Evolutionary conservation across 2,797 vertebrate species (phyloP), one percentile per base, ranked within the genome.

Genomic region (Babyrousa celebensis): DNA sequence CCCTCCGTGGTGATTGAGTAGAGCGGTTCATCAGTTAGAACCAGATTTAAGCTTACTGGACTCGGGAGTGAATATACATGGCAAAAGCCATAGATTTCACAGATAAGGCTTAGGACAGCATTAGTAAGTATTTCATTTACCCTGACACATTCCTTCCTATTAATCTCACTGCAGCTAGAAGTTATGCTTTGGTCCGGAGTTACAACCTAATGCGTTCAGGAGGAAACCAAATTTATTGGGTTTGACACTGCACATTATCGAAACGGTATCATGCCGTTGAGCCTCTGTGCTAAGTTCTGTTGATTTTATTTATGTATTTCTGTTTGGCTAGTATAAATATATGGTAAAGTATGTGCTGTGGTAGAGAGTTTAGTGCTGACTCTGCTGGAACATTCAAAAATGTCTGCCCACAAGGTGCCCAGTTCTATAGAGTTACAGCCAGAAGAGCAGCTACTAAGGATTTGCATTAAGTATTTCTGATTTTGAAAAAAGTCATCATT

Each of bases 291-390:
- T 94, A 88, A 96, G 90, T 96, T 95, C 74, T 95, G 87, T 94
- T 92, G 88, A 91, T 97, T 96, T 95, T 95, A 92, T 97, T 96
- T 96, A 96, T 96, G 48, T 92, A 97, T 97, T 97, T 97, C 86
- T 94, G 90, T 96, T 95, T 90, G 71, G 12, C 72, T 96, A 92
- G 94, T 94, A 95, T 92, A 96, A 95, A 97, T 96, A 96, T 79
- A 92, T 92, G 89, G 78, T 74, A 92, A 96, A 92, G 48, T 96
- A 83, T 96, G 86, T 93, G 60, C 77, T 91, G 12, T 91, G 60
- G 92, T 75, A 74, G 72, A 94, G 87, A 93, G 43, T 93, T 97
- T 96, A 95, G 27, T 97, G 92, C 92, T 96, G 97, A 96, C 77
- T 96, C 56, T 68, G 92, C 87, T 92, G 54, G 18, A 96, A 96